Evolutionary conservation across 1,140 invertebrate genomes (phyloP).

Genomic region (Galleria mellonella): DNA sequence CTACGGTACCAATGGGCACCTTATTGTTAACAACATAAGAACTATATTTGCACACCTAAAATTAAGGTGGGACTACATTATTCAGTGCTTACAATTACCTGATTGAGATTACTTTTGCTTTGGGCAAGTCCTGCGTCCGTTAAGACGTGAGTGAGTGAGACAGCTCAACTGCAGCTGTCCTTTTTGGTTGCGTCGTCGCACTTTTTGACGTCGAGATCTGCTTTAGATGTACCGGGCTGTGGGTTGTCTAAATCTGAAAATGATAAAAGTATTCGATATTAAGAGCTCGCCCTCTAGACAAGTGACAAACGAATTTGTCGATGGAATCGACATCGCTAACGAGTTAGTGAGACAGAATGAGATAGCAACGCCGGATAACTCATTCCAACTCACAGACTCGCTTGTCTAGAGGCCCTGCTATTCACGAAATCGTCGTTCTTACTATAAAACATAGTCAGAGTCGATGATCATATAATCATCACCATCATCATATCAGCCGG

Average conservation of each 20-base stretch:
- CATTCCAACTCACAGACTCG: too few species aligned
- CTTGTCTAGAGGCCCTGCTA: too few species aligned
- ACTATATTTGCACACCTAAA: slow-evolving; percentile 34
- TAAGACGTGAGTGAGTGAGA: slow-evolving; percentile 28
- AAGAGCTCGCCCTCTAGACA: too few species aligned
- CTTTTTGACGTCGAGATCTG: slow-evolving; percentile 35
- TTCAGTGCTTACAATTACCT: slow-evolving; percentile 54
- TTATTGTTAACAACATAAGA: slow-evolving; percentile 11
- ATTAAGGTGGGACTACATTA: slow-evolving; percentile 34
- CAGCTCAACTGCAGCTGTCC: slow-evolving; percentile 60
- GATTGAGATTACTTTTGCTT: slow-evolving; percentile 65
- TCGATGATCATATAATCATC: too few species aligned
- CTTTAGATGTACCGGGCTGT: slow-evolving; percentile 44
- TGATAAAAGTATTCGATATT: neutral
- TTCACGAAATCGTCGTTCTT: too few species aligned
- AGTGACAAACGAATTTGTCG: too few species aligned
- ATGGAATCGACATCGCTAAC: too few species aligned
- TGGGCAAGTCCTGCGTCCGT: slow-evolving; percentile 50
- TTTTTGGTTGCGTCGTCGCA: slow-evolving; percentile 31
- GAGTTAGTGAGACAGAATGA: too few species aligned
- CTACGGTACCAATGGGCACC: neutral
- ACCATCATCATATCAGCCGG: too few species aligned
- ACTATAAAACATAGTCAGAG: too few species aligned
- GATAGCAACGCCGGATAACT: too few species aligned
- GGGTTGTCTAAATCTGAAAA: slow-evolving; percentile 45